Base-by-base conservation (phyloP, 2,888 invertebrate species). In the Trichogramma dendrolimi region DNA sequence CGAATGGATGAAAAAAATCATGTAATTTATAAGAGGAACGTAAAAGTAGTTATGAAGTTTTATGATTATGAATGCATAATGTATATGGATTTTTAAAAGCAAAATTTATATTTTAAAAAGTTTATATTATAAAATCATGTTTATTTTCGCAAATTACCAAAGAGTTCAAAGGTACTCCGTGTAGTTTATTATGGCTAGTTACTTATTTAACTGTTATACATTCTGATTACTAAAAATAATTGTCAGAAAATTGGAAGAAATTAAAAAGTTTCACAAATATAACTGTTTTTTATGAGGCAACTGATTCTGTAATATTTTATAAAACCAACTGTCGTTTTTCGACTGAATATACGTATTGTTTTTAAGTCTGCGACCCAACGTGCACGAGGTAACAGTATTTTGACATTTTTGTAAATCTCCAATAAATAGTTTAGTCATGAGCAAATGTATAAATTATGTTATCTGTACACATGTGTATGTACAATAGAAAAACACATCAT, bases 351-450 rank as follows among this genome's bases (percentile, higher is more conserved):
- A 49, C 59, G 10, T 8, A 51, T 62, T 62, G 53, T 11, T 44
- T 59, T 50, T 11, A 27, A 14, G 59, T 60, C 38, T 55, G 52
- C n/a, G 56, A 42, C 48, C 11, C 41, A 60, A 54, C 54, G 50
- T 57, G 56, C 53, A 57, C 60, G 41, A 11, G 41, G 52, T 61
- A 61, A 61, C 56, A 61, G 61, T 61, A 61, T 61, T 61, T 55
- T 50, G 38, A 48, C 48, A 42, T 58, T 44, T 58, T 44, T 54
- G 27, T 27, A 27, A 27, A 27, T 27, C 27, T 27, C 27, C 27
- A 27, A 27, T 27, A 27, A 27, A 27, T 27, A 27, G 27, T 27
- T 27, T 27, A 27, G 27, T 27, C 27, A 27, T 27, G 27, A 27
- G 27, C 27, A 27, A 27, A 27, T 27, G 27, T 27, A 27, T 27